phyloP scores from a whole-genome alignment of 2,888 invertebrate species.

The Strigamia crassipes region DNA sequence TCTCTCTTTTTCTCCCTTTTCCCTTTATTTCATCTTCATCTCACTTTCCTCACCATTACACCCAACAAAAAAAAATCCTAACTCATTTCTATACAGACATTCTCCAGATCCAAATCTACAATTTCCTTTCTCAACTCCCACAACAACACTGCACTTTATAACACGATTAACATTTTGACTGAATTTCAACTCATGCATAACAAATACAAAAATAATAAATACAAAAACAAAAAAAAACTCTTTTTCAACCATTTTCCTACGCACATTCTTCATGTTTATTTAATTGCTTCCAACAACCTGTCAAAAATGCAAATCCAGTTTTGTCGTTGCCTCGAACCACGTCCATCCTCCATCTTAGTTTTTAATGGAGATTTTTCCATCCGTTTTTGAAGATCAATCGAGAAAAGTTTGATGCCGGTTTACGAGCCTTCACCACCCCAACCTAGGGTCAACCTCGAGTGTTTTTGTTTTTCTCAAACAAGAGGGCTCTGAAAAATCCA shows the following conservation, averaged over 20 bases:
- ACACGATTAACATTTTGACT: conserved; percentile 29
- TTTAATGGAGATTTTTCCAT: not conserved
- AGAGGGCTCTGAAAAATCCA: no score
- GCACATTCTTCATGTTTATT: not conserved
- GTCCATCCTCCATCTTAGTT: not conserved
- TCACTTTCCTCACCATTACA: not conserved
- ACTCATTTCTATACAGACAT: not conserved
- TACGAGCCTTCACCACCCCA: no score
- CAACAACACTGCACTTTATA: not conserved
- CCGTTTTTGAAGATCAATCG: no score
- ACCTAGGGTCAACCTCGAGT: no score
- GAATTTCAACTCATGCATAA: not conserved
- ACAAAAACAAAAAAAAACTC: not conserved
- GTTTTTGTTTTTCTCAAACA: no score
- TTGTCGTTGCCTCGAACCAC: no score
- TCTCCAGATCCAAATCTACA: conserved; percentile 12
- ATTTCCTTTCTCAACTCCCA: not conserved
- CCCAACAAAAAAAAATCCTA: not conserved
- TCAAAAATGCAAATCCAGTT: not conserved
- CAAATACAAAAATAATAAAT: no score
- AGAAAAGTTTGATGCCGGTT: no score
- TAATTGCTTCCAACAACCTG: not conserved
- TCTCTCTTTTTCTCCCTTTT: not conserved
- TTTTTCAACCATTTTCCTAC: not conserved
- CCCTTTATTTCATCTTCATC: not conserved